Evolutionary conservation across 2,113 vertebrate species (phyloP).

Genomic region (Nettapus auritus): DNA sequence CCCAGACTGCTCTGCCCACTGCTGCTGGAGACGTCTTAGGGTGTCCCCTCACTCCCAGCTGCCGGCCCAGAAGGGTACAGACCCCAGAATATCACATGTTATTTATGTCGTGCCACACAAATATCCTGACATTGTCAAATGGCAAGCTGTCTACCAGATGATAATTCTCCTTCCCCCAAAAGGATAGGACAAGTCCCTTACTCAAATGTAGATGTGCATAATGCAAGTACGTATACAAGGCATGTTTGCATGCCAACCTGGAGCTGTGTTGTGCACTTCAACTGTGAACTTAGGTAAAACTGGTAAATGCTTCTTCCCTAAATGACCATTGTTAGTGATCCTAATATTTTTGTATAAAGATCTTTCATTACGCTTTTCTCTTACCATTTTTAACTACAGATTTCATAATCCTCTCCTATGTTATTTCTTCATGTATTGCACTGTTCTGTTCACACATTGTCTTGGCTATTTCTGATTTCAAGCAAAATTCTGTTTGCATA

Average conservation of each 20-base stretch:
- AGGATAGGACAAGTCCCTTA: not conserved
- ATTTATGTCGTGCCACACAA: not conserved
- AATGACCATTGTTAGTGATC: not conserved
- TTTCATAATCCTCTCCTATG: not conserved
- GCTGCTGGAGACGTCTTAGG: not conserved
- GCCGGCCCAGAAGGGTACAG: not conserved
- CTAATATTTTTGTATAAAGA: not conserved
- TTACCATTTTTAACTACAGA: not conserved
- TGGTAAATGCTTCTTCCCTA: not conserved
- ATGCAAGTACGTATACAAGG: not conserved
- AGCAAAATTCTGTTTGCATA: not conserved
- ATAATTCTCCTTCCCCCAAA: fast-evolving
- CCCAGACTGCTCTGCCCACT: not conserved
- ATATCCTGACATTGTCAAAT: not conserved
- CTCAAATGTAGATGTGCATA: not conserved
- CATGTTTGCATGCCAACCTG: not conserved
- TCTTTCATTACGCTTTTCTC: not conserved
- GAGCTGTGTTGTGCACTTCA: not conserved
- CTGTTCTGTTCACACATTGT: not conserved
- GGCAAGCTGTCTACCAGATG: not conserved
- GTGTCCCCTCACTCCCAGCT: not conserved
- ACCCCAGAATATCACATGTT: not conserved
- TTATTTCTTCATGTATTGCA: not conserved
- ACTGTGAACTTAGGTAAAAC: not conserved
- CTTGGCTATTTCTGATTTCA: not conserved